Evolutionary conservation across 2,113 vertebrate species (phyloP).

Genomic region (Tympanuchus pallidicinctus): DNA sequence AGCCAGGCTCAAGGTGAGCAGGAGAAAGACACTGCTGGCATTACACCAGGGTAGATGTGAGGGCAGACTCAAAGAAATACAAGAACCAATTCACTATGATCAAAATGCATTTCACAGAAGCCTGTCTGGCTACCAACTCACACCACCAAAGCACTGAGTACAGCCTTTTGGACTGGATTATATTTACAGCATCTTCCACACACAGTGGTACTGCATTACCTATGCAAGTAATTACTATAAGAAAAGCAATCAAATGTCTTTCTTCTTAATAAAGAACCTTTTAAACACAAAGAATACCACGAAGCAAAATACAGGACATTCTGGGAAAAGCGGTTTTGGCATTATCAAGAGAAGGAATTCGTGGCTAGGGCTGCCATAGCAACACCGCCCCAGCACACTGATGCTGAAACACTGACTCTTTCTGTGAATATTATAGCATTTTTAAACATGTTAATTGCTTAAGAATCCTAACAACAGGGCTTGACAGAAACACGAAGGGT

Average conservation of each 20-base stretch:
- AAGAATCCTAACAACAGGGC: not conserved
- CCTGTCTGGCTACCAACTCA: not conserved
- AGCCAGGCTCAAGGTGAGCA: not conserved
- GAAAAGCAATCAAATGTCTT: not conserved
- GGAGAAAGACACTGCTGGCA: not conserved
- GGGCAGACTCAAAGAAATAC: not conserved
- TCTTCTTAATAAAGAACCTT: not conserved
- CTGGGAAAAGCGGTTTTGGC: not conserved
- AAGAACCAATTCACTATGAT: not conserved
- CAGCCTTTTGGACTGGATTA: not conserved
- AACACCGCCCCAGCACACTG: slow-evolving; percentile 60
- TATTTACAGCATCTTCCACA: not conserved
- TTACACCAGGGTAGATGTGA: accelerated
- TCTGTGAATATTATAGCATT: not conserved
- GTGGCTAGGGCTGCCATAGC: slow-evolving; percentile 66
- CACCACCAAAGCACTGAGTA: not conserved
- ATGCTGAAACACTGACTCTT: slow-evolving; percentile 16
- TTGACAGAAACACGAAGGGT: not conserved
- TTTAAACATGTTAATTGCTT: slow-evolving; percentile 29
- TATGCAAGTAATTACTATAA: not conserved
- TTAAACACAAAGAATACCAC: not conserved
- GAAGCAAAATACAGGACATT: slow-evolving; percentile 7
- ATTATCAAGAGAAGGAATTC: slow-evolving; percentile 46
- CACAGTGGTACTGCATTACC: not conserved
- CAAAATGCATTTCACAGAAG: not conserved